A percentile compares a stretch with the other conserved stretches of the same genome.
These are phyloP conservation scores for Cryptus viduatorius DNA, from an alignment of 2,888 invertebrate genomes.

Conservation along the genomic window DNA sequence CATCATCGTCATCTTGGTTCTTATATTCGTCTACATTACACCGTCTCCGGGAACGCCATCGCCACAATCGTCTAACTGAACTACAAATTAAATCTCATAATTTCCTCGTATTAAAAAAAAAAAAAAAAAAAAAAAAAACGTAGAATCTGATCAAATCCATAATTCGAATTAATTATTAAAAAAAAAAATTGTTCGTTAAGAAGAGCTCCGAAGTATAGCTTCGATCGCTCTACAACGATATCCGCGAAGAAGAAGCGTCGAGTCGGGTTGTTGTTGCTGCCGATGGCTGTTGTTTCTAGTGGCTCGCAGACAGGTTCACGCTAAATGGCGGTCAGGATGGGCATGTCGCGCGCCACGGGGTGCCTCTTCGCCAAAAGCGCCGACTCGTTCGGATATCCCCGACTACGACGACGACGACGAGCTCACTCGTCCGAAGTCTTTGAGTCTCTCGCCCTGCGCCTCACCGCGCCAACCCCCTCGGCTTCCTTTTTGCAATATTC, in stretches of 20 bases:
- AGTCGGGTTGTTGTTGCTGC: constrained; percentile 64
- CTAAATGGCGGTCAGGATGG: constrained; percentile 83
- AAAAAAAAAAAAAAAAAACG: too few relatives aligned
- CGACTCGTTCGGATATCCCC: constrained; percentile 72
- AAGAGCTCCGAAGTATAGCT: background rate
- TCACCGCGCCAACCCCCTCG: constrained; percentile 47
- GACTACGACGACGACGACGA: constrained; percentile 51
- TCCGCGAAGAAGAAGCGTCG: constrained; percentile 62
- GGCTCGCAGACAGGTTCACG: constrained; percentile 81
- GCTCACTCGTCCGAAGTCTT: constrained; percentile 47
- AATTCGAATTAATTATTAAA: too few relatives aligned
- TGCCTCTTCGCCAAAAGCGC: constrained; percentile 81
- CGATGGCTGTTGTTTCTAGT: constrained; percentile 57
- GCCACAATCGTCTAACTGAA: background rate
- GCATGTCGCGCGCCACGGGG: constrained; percentile 84
- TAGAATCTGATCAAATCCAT: too few relatives aligned
- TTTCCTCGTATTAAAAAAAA: too few relatives aligned
- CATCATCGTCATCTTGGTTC: background rate
- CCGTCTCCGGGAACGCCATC: background rate
- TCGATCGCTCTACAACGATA: constrained; percentile 21
- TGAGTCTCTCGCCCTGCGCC: constrained; percentile 44
- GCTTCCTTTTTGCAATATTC: constrained; percentile 65
- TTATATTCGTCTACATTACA: background rate
- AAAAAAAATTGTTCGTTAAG: background rate
- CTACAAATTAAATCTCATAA: background rate